Evolutionary conservation across 2,113 vertebrate genomes (phyloP), one percentile per base, ranked within the genome.

Genomic region (Catharus bicknelli): DNA sequence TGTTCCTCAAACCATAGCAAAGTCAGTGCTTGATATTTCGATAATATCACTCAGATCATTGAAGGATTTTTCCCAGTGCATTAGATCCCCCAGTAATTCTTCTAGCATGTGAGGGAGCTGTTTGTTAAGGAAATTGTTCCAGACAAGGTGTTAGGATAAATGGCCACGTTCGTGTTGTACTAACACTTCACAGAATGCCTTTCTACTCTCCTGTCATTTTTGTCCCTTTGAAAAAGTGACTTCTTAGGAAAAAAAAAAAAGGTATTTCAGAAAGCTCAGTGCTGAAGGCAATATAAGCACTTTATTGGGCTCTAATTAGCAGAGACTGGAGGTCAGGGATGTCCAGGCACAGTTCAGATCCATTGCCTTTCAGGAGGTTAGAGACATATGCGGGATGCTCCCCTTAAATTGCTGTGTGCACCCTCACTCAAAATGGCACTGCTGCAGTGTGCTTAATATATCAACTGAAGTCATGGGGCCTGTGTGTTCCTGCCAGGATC

Each of bases 131-230:
- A 86, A 55, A 25, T 84, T 74, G 64, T 43, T 91, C 30, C 40
- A 75, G 23, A 68, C 5, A 0, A 1, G 18, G 4, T 70, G 23
- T 6, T 67, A 61, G 40, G 23, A 47, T 55, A 36, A 30, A 42
- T 45, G 57, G 32, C 18, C 32, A 36, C 0, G 0, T 51, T 19
- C 57, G 26, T 63, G 22, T n/a, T 17, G 3, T 6, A n/a, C 20
- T 30, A 72, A 32, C 12, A 10, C 16, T 72, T 51, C 16, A 12
- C 16, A 36, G 36, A 30, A 30, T 38, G 23, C 5, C 8, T 36
- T 87, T 75, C 5, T 26, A 29, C 16, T n/a, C 30, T 76, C 14
- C 34, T 83, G 10, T 20, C 3, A 22, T 30, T 84, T 64, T 77
- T 55, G 51, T 55, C 34, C 21, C 58, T 73, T 50, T 68, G 59